Evolutionary conservation across 1,140 invertebrate species (phyloP), one percentile per base, ranked within the genome.

Genomic region (Euglossa dilemma): DNA sequence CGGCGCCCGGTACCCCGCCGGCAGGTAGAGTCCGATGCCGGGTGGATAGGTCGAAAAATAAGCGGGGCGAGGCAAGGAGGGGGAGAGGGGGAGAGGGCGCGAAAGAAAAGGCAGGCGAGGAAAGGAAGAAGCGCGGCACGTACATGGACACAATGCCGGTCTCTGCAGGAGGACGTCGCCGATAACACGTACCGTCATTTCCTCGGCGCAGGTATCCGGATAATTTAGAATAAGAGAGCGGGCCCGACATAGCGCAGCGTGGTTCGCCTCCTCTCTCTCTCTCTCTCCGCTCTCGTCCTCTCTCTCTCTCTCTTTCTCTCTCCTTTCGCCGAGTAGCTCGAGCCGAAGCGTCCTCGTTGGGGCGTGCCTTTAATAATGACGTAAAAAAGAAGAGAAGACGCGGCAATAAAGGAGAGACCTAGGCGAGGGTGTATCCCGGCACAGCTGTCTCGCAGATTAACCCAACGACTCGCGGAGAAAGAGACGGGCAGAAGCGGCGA

Each of bases 331-430:
- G 71, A 47, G 61, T 52, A 54, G 61, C 75, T 79, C 76, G 67
- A 71, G 72, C 66, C 82, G 82, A 79, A 66, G 76, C 82, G 82
- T 72, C 75, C 82, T 84, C 76, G 70, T 80, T 52, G 83, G 71
- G 83, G 83, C 83, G 83, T 84, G 77, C 71, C 78, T 84, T 84
- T 84, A 84, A 84, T 84, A 85, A 85, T 85, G 83, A 85, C 79
- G 83, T 82, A 85, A 85, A 85, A 85, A 85, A 82, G 79, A 85
- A 82, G 79, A 85, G 79, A 81, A 85, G 79, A 85, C 83, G 83
- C 83, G 83, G 83, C 83, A 85, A 85, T 85, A 84, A 84, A 80
- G 78, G 70, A 84, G 83, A 80, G 78, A 84, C 77, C 77, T 84
- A 80, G 83, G 83, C 83, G 83, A 80, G 83, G 83, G 78, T 84